These are phyloP conservation scores for Lamprotornis superbus DNA, from an alignment of 2,113 vertebrate species.

Conservation along the genomic window DNA sequence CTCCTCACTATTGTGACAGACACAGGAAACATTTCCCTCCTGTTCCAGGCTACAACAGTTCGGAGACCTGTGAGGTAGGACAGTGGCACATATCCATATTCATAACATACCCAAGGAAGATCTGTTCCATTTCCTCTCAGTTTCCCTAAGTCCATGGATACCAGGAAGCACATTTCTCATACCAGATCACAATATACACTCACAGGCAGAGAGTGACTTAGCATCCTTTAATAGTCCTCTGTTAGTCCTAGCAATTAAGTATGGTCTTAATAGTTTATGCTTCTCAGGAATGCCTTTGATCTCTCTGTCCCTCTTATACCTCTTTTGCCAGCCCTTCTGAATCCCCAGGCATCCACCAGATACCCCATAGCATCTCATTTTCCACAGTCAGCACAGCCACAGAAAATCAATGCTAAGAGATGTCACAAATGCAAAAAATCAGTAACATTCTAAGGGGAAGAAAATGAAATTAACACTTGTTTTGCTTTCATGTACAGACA, in stretches of 20 bases:
- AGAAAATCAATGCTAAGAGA: accelerated
- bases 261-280: not conserved
- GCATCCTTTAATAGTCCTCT: not conserved
- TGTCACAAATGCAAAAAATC: accelerated
- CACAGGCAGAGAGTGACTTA: not conserved
- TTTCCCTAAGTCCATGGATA: not conserved
- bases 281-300: not conserved
- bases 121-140: not conserved
- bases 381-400: not conserved
- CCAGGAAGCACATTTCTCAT: not conserved
- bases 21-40: not conserved
- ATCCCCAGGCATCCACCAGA: not conserved
- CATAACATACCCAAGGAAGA: not conserved
- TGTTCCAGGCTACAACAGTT: not conserved
- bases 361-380: not conserved
- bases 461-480: not conserved
- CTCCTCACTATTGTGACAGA: not conserved
- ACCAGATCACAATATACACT: not conserved
- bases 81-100: not conserved
- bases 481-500: not conserved
- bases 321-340: not conserved
- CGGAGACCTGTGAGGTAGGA: not conserved
- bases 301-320: too few relatives aligned
- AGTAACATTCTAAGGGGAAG: accelerated
- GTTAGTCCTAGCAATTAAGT: not conserved